Percentiles rank a stretch among this genome's conserved stretches.
phyloP scores from a whole-genome alignment of 2,113 vertebrate species.

The Podarcis muralis region DNA sequence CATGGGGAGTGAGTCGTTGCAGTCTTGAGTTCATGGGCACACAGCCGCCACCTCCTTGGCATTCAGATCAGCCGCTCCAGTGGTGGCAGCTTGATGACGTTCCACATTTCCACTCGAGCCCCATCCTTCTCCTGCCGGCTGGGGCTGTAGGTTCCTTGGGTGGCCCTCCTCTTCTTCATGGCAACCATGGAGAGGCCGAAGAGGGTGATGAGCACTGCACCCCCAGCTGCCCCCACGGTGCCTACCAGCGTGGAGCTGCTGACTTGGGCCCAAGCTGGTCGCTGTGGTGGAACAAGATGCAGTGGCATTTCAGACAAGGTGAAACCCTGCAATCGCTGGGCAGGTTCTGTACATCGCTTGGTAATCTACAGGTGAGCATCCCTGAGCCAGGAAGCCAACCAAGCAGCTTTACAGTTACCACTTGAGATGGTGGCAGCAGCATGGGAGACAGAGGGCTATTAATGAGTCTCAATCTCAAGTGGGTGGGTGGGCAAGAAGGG shows the following conservation, averaged over 20 bases:
- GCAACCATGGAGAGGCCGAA: conserved; percentile 40
- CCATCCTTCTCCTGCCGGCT: conserved; percentile 75
- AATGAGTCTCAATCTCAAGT: not conserved
- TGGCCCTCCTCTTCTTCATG: conserved; percentile 72
- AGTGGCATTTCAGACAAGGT: not conserved
- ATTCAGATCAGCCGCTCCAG: conserved; percentile 70
- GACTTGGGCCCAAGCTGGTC: conserved; percentile 54
- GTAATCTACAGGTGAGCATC: too few relatives aligned
- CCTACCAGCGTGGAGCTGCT: conserved; percentile 69
- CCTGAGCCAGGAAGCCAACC: not conserved
- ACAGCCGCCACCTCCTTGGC: accelerated
- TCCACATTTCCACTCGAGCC: conserved; percentile 73
- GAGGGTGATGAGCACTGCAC: conserved; percentile 55
- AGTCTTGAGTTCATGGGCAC: not conserved
- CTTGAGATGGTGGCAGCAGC: too few relatives aligned
- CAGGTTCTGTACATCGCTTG: not conserved
- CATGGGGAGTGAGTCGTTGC: not conserved
- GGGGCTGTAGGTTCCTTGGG: conserved; percentile 73
- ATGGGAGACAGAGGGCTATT: not conserved
- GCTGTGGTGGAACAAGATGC: conserved; percentile 55
- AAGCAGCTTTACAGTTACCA: too few relatives aligned
- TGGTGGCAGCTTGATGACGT: conserved; percentile 73
- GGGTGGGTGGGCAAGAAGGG: not conserved
- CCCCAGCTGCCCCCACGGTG: conserved; percentile 62
- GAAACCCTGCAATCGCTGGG: not conserved